Evolutionary conservation across 1,140 invertebrate species (phyloP).

Genomic region (Drosophila nikananu): DNA sequence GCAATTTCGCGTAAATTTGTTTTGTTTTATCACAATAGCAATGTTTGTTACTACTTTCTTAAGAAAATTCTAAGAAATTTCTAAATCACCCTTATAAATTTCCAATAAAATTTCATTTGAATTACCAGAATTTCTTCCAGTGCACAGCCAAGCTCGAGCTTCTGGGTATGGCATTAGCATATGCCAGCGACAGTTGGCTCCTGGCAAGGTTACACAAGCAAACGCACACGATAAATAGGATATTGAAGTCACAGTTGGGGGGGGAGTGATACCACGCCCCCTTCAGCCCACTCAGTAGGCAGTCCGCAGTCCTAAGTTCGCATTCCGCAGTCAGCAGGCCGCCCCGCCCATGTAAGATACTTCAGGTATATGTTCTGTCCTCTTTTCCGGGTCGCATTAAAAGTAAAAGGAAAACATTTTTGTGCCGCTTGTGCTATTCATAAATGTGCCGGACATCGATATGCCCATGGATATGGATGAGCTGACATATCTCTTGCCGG

Average conservation of each 20-base stretch:
- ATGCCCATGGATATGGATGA: constrained; percentile 41
- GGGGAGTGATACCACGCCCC: not conserved
- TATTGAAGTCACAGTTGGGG: constrained; percentile 34
- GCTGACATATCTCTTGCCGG: constrained; percentile 31
- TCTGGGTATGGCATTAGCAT: constrained; percentile 64
- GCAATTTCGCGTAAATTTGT: too few relatives aligned
- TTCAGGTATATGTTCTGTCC: constrained; percentile 9
- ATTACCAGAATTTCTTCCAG: not conserved
- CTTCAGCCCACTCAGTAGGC: not conserved
- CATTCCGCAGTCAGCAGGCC: not conserved
- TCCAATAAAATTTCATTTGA: too few relatives aligned
- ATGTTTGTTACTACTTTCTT: too few relatives aligned
- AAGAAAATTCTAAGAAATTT: not conserved
- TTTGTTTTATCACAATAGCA: too few relatives aligned
- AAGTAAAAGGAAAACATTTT: constrained; percentile 75
- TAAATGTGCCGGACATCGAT: constrained; percentile 18
- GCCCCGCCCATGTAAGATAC: constrained; percentile 31
- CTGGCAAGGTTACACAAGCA: constrained; percentile 72
- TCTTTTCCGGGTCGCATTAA: constrained; percentile 27
- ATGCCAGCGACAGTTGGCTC: constrained; percentile 64
- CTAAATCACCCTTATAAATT: not conserved
- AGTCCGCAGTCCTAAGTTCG: not conserved
- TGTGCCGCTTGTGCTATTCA: constrained; percentile 56
- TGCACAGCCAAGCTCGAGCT: constrained; percentile 28
- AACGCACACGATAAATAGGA: constrained; percentile 67